Evolutionary conservation across 2,888 invertebrate species (phyloP).

Genomic region (Euproctis similis): DNA sequence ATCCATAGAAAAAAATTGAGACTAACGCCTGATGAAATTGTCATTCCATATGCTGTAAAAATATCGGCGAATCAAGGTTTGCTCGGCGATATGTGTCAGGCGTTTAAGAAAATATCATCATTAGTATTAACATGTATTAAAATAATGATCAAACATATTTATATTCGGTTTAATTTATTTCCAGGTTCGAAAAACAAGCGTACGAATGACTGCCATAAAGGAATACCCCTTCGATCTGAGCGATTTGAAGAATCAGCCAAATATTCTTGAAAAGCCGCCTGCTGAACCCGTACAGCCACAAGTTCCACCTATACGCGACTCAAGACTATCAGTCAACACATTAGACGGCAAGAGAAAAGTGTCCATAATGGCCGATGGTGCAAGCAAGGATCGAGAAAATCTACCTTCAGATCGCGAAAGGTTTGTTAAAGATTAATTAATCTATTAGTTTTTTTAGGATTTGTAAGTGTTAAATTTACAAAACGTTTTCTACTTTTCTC

Average conservation of each 20-base stretch:
- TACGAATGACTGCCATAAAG: conserved; percentile 71
- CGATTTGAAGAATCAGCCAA: conserved; percentile 50
- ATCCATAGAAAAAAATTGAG: no score
- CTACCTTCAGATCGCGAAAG: conserved; percentile 74
- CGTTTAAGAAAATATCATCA: no score
- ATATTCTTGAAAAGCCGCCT: conserved; percentile 24
- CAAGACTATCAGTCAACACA: conserved; percentile 24
- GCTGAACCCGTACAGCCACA: conserved; percentile 5
- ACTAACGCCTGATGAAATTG: no score
- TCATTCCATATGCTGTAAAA: no score
- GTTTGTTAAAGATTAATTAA: no score
- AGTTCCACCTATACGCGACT: conserved; percentile 11
- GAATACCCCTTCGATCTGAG: conserved; percentile 72
- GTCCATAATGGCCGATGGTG: conserved; percentile 77
- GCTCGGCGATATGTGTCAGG: no score
- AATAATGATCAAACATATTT: no score
- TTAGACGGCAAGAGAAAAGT: conserved; percentile 75
- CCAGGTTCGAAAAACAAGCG: conserved; percentile 68
- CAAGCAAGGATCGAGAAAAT: conserved; percentile 78
- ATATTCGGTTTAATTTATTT: conserved; percentile 22
- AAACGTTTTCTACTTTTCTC: no score
- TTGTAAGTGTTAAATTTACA: no score
- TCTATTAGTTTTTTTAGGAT: no score
- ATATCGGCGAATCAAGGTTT: no score
- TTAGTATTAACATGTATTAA: no score